Evolutionary conservation across 2,888 invertebrate species (phyloP).

Genomic region (Nephrotoma appendiculata): DNA sequence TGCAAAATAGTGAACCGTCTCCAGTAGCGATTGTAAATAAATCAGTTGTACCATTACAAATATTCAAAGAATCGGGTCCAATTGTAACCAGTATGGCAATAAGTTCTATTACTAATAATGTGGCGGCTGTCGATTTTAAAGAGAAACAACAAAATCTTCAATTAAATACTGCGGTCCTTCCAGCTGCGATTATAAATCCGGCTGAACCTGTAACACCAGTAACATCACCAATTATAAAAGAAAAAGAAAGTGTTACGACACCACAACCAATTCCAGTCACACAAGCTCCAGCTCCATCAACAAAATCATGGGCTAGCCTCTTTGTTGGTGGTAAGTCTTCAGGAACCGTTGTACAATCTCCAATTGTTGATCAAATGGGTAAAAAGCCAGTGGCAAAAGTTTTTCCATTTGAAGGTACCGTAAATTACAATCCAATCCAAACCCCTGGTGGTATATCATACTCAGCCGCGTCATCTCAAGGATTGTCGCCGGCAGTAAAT

Average conservation of each 20-base stretch:
- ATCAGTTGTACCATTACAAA: background rate
- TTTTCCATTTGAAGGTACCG: conserved; percentile 34
- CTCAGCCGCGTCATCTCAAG: conserved; percentile 32
- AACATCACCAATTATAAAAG: conserved; percentile 31
- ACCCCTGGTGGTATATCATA: conserved; percentile 29
- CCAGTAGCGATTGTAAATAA: background rate
- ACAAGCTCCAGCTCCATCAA: background rate
- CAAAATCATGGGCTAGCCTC: conserved; percentile 52
- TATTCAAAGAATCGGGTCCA: background rate
- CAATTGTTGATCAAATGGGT: conserved; percentile 16
- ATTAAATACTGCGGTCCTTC: conserved; percentile 32
- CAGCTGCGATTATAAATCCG: conserved; percentile 19
- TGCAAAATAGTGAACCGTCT: background rate
- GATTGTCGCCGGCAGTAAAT: conserved; percentile 14
- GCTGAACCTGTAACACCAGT: conserved; percentile 34
- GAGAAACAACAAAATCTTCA: conserved; percentile 34
- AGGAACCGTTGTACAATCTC: conserved; percentile 12
- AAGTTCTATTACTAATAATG: conserved; percentile 26
- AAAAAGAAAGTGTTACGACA: background rate
- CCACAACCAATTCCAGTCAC: background rate
- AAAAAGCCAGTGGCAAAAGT: conserved; percentile 46
- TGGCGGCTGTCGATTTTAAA: conserved; percentile 24
- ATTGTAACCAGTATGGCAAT: conserved; percentile 20
- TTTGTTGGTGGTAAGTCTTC: conserved; percentile 33
- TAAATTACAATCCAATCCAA: conserved; percentile 17